phyloP scores from a whole-genome alignment of 2,888 invertebrate genomes.

The Mimas tiliae region DNA sequence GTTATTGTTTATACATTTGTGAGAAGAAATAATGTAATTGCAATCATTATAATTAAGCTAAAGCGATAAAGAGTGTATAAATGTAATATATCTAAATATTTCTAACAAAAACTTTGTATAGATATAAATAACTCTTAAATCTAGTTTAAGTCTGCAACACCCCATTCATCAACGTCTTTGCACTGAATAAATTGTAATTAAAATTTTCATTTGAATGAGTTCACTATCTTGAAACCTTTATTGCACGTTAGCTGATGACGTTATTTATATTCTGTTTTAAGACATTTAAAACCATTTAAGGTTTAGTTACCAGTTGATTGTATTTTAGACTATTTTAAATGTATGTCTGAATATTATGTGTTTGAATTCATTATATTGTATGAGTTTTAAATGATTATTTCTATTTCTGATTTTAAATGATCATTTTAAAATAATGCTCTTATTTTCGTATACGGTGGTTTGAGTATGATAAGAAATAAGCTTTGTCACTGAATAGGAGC shows the following conservation, averaged over 20 bases:
- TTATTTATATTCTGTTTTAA: background rate
- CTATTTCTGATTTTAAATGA: background rate
- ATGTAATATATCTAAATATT: too few relatives aligned
- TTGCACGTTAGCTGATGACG: background rate
- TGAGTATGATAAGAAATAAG: background rate
- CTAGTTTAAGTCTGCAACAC: background rate
- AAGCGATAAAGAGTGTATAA: too few relatives aligned
- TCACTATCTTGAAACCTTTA: constrained; percentile 12
- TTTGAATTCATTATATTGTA: background rate
- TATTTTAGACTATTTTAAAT: too few relatives aligned
- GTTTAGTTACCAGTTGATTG: too few relatives aligned
- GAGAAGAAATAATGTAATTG: too few relatives aligned
- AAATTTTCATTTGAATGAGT: constrained; percentile 12
- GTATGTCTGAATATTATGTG: too few relatives aligned
- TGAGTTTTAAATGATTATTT: background rate
- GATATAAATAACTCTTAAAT: constrained; percentile 1
- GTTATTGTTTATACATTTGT: too few relatives aligned
- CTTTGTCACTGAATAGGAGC: background rate
- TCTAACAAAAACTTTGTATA: background rate
- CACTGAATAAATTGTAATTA: constrained; percentile 18
- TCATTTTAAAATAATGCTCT: background rate
- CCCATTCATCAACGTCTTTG: constrained; percentile 19
- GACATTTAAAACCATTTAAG: background rate
- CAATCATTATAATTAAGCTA: too few relatives aligned
- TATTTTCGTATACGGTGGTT: background rate